Evolutionary conservation across 2,797 vertebrate species (phyloP).

Genomic region (Cynodonichthys magdalenae): DNA sequence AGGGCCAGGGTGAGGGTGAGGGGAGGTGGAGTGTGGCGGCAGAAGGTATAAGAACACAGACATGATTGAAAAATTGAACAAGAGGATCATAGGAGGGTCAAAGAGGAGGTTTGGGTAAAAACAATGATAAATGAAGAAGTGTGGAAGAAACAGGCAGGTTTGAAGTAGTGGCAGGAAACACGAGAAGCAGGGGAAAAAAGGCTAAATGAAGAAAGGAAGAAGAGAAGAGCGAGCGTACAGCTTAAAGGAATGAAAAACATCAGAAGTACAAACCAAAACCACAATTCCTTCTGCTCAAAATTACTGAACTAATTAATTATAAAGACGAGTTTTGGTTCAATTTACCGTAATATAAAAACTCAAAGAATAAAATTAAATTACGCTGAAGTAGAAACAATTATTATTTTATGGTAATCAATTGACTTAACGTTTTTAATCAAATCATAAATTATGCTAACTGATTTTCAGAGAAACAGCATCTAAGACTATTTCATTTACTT

Average conservation of each 20-base stretch:
- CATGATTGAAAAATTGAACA: conserved; percentile 43
- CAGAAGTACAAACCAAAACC: conserved; percentile 55
- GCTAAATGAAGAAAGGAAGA: conserved; percentile 14
- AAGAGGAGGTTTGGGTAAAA: conserved; percentile 21
- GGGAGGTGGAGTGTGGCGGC: conserved; percentile 2
- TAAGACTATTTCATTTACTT: too few species aligned
- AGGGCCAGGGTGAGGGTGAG: conserved; percentile 7
- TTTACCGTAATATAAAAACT: not conserved
- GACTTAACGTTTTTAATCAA: not conserved
- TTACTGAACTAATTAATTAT: conserved; percentile 9
- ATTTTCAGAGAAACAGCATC: too few species aligned
- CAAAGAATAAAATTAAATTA: not conserved
- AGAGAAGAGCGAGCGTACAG: conserved; percentile 21
- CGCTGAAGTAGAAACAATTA: conserved; percentile 2
- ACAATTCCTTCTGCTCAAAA: conserved; percentile 42
- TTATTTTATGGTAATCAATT: not conserved
- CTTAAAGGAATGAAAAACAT: conserved; percentile 25
- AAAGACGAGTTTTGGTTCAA: not conserved
- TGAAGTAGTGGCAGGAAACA: conserved; percentile 2
- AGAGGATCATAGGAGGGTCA: conserved; percentile 32
- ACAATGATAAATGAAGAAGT: conserved; percentile 18
- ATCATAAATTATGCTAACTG: not conserved
- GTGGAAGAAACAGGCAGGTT: not conserved
- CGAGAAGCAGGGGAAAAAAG: not conserved
- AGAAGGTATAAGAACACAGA: conserved; percentile 23